Evolutionary conservation across 2,888 invertebrate genomes (phyloP).

Genomic region (Agrotis puta): DNA sequence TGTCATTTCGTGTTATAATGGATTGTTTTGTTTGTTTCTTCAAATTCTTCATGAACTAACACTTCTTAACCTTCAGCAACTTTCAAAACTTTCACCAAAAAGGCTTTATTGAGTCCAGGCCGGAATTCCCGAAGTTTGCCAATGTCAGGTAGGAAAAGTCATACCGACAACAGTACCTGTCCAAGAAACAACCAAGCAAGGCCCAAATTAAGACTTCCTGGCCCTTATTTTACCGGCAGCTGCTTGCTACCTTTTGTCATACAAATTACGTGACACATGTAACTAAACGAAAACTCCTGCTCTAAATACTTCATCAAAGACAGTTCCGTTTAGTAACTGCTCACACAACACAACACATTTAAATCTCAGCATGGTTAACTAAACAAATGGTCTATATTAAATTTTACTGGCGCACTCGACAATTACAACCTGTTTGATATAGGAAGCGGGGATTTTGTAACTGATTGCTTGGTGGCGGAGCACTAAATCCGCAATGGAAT

Average conservation of each 20-base stretch:
- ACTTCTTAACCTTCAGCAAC: no score
- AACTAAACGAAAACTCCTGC: slow-evolving; percentile 38
- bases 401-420: slow-evolving; percentile 52
- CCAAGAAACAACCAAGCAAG: slow-evolving; percentile 3
- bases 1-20: no score
- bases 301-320: slow-evolving; percentile 51
- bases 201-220: slow-evolving; percentile 45
- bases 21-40: no score
- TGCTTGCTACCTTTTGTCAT: slow-evolving; percentile 29
- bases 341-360: slow-evolving; percentile 52
- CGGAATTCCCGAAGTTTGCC: not conserved
- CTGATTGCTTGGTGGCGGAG: slow-evolving; percentile 29
- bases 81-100: no score
- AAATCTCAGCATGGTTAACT: slow-evolving; percentile 50
- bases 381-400: slow-evolving; percentile 56
- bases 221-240: slow-evolving; percentile 12
- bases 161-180: not conserved
- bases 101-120: not conserved
- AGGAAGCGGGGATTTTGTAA: slow-evolving; percentile 32
- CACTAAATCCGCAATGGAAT: slow-evolving; percentile 56
- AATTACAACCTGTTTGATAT: slow-evolving; percentile 49
- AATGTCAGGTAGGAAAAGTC: not conserved
- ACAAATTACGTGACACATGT: slow-evolving; percentile 41
- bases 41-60: no score
- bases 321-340: slow-evolving; percentile 49